Percentiles rank a stretch among this genome's conserved stretches.
These are phyloP conservation scores for Anoplius nigerrimus DNA, from an alignment of 2,888 invertebrate genomes.

Conservation along the genomic window DNA sequence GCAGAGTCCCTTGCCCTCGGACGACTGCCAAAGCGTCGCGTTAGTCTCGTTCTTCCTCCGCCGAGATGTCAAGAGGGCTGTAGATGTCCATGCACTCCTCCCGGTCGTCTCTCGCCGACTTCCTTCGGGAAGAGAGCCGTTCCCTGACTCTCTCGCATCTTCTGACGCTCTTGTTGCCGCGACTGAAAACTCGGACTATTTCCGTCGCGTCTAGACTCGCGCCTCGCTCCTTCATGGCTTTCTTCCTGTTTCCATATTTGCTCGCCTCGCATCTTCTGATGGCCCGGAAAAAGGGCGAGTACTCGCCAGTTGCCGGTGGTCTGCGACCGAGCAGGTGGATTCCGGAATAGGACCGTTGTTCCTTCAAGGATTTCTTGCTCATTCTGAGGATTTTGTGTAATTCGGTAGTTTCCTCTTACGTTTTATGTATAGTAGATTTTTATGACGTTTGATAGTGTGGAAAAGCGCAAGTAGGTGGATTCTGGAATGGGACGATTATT, in stretches of 20 bases:
- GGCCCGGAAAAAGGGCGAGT: too few relatives aligned
- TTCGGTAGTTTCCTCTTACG: too few relatives aligned
- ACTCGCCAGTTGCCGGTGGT: too few relatives aligned
- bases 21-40: conserved; percentile 55
- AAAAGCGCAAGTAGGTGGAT: too few relatives aligned
- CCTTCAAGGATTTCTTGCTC: too few relatives aligned
- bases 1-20: conserved; percentile 43
- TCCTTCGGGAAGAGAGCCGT: conserved; percentile 36
- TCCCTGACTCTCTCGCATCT: conserved; percentile 29
- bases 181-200: conserved; percentile 35
- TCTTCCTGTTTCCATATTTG: neutral
- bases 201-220: conserved; percentile 48
- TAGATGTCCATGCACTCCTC: conserved; percentile 6
- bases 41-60: conserved; percentile 57
- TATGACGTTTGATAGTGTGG: too few relatives aligned
- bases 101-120: conserved; percentile 5
- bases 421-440: too few relatives aligned
- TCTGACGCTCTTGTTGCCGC: conserved; percentile 33
- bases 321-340: too few relatives aligned
- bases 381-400: too few relatives aligned
- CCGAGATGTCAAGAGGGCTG: conserved; percentile 41
- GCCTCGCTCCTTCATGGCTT: conserved; percentile 7
- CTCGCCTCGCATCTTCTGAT: too few relatives aligned
- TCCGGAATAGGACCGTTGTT: too few relatives aligned
- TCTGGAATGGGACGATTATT: too few relatives aligned